Evolutionary conservation across 2,113 vertebrate genomes (phyloP).

Genomic region (Campylomormyrus tamandua): DNA sequence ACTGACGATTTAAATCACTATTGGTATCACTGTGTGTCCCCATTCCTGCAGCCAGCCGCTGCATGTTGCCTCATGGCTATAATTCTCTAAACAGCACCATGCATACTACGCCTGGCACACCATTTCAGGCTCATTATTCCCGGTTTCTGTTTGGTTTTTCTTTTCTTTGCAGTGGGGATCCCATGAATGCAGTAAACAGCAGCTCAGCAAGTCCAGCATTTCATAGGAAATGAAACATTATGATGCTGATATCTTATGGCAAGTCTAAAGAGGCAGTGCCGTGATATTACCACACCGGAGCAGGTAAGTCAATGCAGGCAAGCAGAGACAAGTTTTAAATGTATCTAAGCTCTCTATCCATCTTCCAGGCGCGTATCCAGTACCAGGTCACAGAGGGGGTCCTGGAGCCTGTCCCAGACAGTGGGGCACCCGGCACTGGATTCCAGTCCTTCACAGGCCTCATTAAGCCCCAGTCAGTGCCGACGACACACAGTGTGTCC

Average conservation of each 20-base stretch:
- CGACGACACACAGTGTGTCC: neutral
- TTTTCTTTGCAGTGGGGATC: neutral
- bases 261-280: neutral
- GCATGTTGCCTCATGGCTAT: neutral
- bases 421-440: neutral
- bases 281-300: neutral
- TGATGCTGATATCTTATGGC: neutral
- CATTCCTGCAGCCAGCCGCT: neutral
- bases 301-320: neutral
- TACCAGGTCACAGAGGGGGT: neutral
- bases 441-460: neutral
- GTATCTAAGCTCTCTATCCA: neutral
- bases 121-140: neutral
- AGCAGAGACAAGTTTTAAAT: neutral
- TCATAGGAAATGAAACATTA: neutral
- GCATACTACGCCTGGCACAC: neutral
- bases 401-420: neutral
- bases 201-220: neutral
- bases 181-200: neutral
- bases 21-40: neutral
- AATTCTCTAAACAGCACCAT: neutral
- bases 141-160: neutral
- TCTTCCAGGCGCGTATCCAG: neutral
- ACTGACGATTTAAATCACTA: neutral
- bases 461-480: neutral